These are phyloP conservation scores for Drosophila siamana DNA, from an alignment of 2,888 invertebrate species.

Conservation along the genomic window DNA sequence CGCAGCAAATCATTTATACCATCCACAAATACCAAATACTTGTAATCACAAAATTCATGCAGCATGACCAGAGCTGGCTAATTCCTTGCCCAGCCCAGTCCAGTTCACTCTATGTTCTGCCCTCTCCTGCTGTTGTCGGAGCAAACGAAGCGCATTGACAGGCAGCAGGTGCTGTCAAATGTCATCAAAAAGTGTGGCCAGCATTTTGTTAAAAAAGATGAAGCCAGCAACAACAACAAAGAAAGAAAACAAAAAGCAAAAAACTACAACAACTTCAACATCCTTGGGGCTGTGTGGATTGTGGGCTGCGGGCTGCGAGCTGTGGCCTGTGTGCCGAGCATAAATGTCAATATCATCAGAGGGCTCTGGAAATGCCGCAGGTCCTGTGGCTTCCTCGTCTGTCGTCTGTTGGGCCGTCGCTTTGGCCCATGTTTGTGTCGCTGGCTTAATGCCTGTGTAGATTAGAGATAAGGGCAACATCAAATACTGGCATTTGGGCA, in stretches of 20 bases:
- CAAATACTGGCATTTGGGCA: constrained; percentile 55
- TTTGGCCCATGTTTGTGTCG: constrained; percentile 60
- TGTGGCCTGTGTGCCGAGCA: constrained; percentile 57
- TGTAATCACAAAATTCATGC: constrained; percentile 22
- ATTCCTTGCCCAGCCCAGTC: constrained; percentile 9
- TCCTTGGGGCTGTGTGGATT: constrained; percentile 4
- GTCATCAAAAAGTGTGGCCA: constrained; percentile 62
- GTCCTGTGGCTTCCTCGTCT: constrained; percentile 52
- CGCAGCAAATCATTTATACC: constrained; percentile 30
- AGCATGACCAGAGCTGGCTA: constrained; percentile 15
- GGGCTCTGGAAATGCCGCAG: constrained; percentile 52
- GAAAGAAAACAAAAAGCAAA: constrained; percentile 19
- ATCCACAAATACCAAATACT: constrained; percentile 11
- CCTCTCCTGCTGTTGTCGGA: constrained; percentile 51
- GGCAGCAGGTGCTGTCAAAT: constrained; percentile 73
- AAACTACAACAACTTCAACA: constrained; percentile 13
- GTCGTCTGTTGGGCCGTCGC: constrained; percentile 27
- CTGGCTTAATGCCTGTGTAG: constrained; percentile 72
- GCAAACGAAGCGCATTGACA: constrained; percentile 38
- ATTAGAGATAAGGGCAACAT: constrained; percentile 74
- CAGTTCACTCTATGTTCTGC: no score
- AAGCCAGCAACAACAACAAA: constrained; percentile 35
- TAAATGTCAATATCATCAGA: constrained; percentile 76
- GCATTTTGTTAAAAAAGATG: constrained; percentile 39
- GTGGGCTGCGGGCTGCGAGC: constrained; percentile 2